Evolutionary conservation across 2,113 vertebrate genomes (phyloP).

Genomic region (Tympanuchus pallidicinctus): DNA sequence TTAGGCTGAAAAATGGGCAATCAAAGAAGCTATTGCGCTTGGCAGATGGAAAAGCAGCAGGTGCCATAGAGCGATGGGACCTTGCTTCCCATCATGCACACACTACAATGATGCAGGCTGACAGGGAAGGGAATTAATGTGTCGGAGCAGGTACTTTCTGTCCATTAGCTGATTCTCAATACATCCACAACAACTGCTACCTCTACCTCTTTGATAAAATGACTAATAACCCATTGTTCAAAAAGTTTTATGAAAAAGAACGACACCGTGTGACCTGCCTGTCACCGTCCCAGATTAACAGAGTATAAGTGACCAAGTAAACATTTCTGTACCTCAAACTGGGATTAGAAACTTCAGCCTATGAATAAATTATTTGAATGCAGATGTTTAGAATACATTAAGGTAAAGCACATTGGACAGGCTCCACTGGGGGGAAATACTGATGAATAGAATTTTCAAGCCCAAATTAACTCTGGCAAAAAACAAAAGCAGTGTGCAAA

Average conservation of each 20-base stretch:
- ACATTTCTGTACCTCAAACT: conserved; percentile 63
- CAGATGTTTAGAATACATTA: conserved; percentile 83
- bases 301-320: conserved; percentile 65
- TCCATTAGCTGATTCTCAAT: conserved; percentile 84
- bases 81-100: conserved; percentile 84
- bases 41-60: conserved; percentile 98
- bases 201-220: conserved; percentile 63
- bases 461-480: conserved; percentile 77
- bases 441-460: conserved; percentile 78
- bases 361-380: conserved; percentile 81
- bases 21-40: conserved; percentile 76
- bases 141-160: conserved; percentile 85
- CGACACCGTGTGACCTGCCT: conserved; percentile 13
- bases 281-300: conserved; percentile 38
- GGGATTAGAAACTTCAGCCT: conserved; percentile 72
- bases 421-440: conserved; percentile 59
- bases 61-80: conserved; percentile 85
- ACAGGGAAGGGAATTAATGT: conserved; percentile 90
- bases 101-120: conserved; percentile 88
- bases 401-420: conserved; percentile 63
- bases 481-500: conserved; percentile 68
- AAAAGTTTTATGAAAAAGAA: conserved; percentile 16
- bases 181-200: conserved; percentile 63
- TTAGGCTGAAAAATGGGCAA: conserved; percentile 87
- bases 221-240: conserved; percentile 37